These are phyloP conservation scores for Eilema depressum DNA, from an alignment of 2,888 invertebrate genomes.

Conservation along the genomic window DNA sequence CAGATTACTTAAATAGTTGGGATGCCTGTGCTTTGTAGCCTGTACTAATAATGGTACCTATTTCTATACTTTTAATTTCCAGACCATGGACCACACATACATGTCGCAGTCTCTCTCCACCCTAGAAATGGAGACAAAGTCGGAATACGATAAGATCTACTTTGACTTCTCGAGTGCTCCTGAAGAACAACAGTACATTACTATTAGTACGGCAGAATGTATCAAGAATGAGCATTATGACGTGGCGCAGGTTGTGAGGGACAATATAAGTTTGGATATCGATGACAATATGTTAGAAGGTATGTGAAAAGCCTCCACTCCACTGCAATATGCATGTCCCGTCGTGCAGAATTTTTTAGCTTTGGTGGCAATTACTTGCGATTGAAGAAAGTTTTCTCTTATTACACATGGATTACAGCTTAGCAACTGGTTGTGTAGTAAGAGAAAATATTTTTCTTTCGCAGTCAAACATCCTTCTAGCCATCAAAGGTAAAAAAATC, in stretches of 20 bases:
- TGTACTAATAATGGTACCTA: not conserved
- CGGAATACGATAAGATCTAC: constrained; percentile 75
- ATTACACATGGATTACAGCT: too few species aligned
- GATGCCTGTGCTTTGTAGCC: too few species aligned
- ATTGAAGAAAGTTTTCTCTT: too few species aligned
- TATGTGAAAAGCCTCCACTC: too few species aligned
- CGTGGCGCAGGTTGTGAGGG: constrained; percentile 62
- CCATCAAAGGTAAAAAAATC: too few species aligned
- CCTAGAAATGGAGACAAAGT: constrained; percentile 64
- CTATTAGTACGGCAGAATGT: constrained; percentile 46
- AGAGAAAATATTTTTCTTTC: too few species aligned
- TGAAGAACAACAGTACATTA: constrained; percentile 64
- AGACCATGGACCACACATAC: constrained; percentile 78
- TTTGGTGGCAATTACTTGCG: too few species aligned
- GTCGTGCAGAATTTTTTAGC: too few species aligned
- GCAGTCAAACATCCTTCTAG: too few species aligned
- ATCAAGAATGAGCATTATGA: constrained; percentile 73
- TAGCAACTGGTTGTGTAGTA: too few species aligned
- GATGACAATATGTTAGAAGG: constrained; percentile 73
- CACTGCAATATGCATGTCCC: too few species aligned
- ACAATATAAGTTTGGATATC: constrained; percentile 68
- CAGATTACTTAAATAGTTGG: too few species aligned
- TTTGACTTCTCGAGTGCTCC: constrained; percentile 66
- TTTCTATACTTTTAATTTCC: constrained; percentile 32
- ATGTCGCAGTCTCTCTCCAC: constrained; percentile 76